A percentile compares a stretch with the other conserved stretches of the same genome.
phyloP scores from a whole-genome alignment of 2,888 invertebrate species.

The Chrysopilus asiliformis region DNA sequence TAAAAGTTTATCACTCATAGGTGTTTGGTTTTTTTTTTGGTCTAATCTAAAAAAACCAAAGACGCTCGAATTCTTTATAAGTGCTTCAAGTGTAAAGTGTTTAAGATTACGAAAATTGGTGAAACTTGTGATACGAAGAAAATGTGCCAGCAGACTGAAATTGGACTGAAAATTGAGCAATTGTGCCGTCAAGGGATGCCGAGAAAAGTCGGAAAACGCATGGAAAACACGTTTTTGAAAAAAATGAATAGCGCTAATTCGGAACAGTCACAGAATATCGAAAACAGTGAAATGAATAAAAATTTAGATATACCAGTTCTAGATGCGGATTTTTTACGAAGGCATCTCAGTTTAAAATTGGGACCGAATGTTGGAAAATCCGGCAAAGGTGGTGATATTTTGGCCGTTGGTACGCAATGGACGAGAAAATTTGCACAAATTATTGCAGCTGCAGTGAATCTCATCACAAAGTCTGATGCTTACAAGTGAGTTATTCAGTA shows the following conservation, averaged over 20 bases:
- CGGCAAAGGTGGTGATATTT: slow-evolving; percentile 18
- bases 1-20: no score
- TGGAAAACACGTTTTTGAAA: slow-evolving; percentile 27
- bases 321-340: no score
- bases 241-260: slow-evolving; percentile 18
- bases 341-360: no score
- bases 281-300: not conserved
- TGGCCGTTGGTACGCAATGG: slow-evolving; percentile 29
- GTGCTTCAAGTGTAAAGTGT: no score
- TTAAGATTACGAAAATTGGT: no score
- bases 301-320: not conserved
- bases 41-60: no score
- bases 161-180: slow-evolving; percentile 29
- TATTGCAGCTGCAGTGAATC: slow-evolving; percentile 19
- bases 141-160: slow-evolving; percentile 31
- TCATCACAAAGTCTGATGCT: slow-evolving; percentile 24
- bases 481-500: slow-evolving; percentile 27
- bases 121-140: no score
- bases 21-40: no score
- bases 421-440: slow-evolving; percentile 23
- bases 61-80: no score
- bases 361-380: slow-evolving; percentile 2
- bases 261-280: not conserved
- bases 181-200: slow-evolving; percentile 31
- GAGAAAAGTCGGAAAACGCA: slow-evolving; percentile 28